A percentile compares a stretch with the other conserved stretches of the same genome.
phyloP scores from a whole-genome alignment of 2,113 vertebrate species.

The Xiphias gladius region DNA sequence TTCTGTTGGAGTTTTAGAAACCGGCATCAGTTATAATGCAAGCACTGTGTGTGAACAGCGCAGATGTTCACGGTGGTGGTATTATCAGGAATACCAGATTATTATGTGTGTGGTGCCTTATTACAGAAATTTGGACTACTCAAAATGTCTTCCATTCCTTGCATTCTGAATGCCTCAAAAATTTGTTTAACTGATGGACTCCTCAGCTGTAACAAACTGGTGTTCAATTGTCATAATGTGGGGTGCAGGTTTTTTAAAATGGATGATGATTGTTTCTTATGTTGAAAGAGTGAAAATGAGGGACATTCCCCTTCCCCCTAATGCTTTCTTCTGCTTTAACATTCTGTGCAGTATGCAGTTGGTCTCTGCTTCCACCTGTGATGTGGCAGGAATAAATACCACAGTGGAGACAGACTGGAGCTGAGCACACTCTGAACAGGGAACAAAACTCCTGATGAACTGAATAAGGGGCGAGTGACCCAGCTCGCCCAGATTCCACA shows the following conservation, averaged over 20 bases:
- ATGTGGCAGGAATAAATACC: constrained; percentile 76
- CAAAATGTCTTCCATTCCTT: background rate
- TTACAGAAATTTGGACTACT: constrained; percentile 1
- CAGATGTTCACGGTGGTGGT: background rate
- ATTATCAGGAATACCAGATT: constrained; percentile 24
- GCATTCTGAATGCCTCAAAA: constrained; percentile 16
- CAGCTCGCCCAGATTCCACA: constrained; percentile 29
- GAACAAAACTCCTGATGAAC: constrained; percentile 64
- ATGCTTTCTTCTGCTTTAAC: constrained; percentile 24
- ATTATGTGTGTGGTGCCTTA: constrained; percentile 5
- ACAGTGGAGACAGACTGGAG: constrained; percentile 73
- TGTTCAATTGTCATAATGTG: background rate
- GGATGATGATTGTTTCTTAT: constrained; percentile 21
- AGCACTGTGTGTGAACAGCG: background rate
- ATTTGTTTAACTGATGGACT: constrained; percentile 9
- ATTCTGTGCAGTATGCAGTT: constrained; percentile 58
- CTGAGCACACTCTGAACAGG: constrained; percentile 47
- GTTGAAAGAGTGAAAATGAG: constrained; percentile 41
- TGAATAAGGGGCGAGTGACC: constrained; percentile 54
- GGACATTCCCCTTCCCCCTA: constrained; percentile 29
- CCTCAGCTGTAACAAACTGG: constrained; percentile 3
- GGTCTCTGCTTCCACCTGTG: constrained; percentile 76
- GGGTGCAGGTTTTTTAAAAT: constrained; percentile 22
- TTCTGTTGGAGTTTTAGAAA: constrained; percentile 47
- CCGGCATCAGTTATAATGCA: constrained; percentile 39